Evolutionary conservation across 2,888 invertebrate species (phyloP).

Genomic region (Latheticus oryzae): DNA sequence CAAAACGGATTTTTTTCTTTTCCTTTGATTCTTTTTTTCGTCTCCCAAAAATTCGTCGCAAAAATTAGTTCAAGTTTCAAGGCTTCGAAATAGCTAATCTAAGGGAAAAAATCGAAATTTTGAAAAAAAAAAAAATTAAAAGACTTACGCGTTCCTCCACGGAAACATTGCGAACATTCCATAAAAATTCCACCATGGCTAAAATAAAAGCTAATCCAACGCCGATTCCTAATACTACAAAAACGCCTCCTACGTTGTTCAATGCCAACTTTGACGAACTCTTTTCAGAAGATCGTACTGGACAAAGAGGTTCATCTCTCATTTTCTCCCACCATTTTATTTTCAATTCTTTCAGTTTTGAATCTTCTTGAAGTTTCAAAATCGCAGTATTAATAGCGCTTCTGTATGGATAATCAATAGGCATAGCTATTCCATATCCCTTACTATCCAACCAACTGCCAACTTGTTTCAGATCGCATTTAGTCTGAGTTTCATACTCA

Average conservation of each 20-base stretch:
- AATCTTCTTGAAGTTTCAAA: constrained; percentile 89
- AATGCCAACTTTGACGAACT: constrained; percentile 71
- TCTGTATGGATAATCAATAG: constrained; percentile 82
- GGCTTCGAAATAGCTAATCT: constrained; percentile 78
- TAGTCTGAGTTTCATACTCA: constrained; percentile 88
- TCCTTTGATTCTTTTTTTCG: constrained; percentile 75
- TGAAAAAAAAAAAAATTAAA: constrained; percentile 1
- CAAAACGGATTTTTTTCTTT: background rate
- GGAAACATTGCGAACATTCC: constrained; percentile 83
- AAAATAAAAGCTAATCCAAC: constrained; percentile 78
- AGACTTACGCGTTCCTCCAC: constrained; percentile 79
- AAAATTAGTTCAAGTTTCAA: constrained; percentile 77
- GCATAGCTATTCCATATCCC: constrained; percentile 94
- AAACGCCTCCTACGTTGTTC: constrained; percentile 91
- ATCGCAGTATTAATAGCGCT: constrained; percentile 90
- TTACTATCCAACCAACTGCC: constrained; percentile 88
- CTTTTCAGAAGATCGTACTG: constrained; percentile 36
- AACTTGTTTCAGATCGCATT: constrained; percentile 86
- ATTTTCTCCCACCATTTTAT: constrained; percentile 91
- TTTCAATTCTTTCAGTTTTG: constrained; percentile 83
- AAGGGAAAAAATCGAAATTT: constrained; percentile 10
- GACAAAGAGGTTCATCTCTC: constrained; percentile 62
- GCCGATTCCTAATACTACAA: constrained; percentile 83
- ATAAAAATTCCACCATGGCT: constrained; percentile 84
- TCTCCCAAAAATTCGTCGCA: constrained; percentile 78